Evolutionary conservation across 2,888 invertebrate genomes (phyloP).

Genomic region (Tachina grossa): DNA sequence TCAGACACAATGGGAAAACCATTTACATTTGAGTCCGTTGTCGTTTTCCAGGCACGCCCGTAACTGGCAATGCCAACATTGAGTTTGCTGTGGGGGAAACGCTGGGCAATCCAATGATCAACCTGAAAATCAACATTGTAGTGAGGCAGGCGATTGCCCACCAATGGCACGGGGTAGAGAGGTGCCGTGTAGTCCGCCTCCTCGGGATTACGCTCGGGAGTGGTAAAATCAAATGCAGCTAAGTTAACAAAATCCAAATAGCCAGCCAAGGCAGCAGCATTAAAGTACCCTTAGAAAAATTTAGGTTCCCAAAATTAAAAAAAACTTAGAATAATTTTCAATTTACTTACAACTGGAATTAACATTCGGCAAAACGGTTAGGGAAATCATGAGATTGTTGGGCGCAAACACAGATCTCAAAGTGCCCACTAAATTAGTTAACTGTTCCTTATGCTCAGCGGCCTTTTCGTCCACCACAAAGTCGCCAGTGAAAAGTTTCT

Average conservation of each 20-base stretch:
- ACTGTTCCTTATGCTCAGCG: constrained; percentile 90
- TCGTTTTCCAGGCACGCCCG: constrained; percentile 91
- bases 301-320: neutral
- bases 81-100: constrained; percentile 87
- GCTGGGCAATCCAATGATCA: constrained; percentile 85
- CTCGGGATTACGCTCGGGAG: constrained; percentile 89
- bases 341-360: constrained; percentile 87
- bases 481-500: constrained; percentile 89
- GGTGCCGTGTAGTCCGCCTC: constrained; percentile 91
- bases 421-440: constrained; percentile 89
- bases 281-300: constrained; percentile 87
- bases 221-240: constrained; percentile 90
- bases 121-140: constrained; percentile 88
- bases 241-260: constrained; percentile 91
- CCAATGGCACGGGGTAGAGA: constrained; percentile 85
- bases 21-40: constrained; percentile 87
- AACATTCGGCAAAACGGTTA: constrained; percentile 90
- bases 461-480: constrained; percentile 89
- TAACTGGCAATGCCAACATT: constrained; percentile 88
- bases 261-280: constrained; percentile 88
- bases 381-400: constrained; percentile 86
- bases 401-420: constrained; percentile 87
- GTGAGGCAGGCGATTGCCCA: constrained; percentile 85
- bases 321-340: neutral
- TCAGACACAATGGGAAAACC: constrained; percentile 89